phyloP scores from a whole-genome alignment of 2,888 invertebrate genomes.

The Tineola bisselliella region DNA sequence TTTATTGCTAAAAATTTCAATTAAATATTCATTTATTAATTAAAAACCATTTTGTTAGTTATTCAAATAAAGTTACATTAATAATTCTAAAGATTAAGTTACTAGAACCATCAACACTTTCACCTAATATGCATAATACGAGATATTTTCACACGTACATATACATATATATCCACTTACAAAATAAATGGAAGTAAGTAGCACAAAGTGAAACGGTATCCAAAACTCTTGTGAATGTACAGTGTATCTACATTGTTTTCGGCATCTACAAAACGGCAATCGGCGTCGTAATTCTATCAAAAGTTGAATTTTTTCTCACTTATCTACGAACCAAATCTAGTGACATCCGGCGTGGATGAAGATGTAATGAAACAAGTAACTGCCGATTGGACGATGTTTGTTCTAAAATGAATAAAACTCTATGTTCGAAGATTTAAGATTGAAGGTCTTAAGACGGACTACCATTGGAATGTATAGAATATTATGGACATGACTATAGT shows the following conservation, averaged over 20 bases:
- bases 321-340: conserved; percentile 24
- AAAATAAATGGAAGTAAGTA: neutral
- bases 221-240: neutral
- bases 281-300: conserved; percentile 20
- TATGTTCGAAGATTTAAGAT: neutral
- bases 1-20: too few relatives aligned
- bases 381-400: neutral
- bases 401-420: neutral
- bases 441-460: neutral
- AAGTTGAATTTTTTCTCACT: conserved; percentile 20
- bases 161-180: neutral
- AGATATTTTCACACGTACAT: too few relatives aligned
- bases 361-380: conserved; percentile 13
- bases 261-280: conserved; percentile 9
- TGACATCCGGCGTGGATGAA: conserved; percentile 25
- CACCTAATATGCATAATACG: too few relatives aligned
- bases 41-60: too few relatives aligned
- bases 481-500: neutral
- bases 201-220: neutral
- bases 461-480: neutral
- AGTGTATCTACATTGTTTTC: neutral
- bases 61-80: too few relatives aligned
- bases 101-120: too few relatives aligned
- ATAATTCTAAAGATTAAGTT: too few relatives aligned
- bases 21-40: too few relatives aligned